Conservation (phyloP, 2,888 invertebrate species). For the Leucophenga maculata region DNA sequence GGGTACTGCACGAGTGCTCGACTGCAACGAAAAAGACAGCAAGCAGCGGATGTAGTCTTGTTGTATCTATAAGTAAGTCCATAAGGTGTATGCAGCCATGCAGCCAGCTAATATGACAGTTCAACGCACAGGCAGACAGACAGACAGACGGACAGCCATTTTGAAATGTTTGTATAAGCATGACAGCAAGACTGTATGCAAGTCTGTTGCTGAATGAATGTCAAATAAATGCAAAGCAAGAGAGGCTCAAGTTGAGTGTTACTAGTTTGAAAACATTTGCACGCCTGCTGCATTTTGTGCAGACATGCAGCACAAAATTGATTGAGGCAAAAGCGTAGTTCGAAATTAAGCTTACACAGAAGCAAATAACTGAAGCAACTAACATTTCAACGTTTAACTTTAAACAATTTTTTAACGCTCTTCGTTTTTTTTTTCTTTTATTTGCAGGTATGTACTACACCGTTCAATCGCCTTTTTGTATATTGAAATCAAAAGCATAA, state of each 20-base stretch:
- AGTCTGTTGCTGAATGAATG: background rate
- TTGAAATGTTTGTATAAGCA: background rate
- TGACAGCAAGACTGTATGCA: background rate
- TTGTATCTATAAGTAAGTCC: background rate
- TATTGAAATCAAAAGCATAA: slow-evolving; percentile 1
- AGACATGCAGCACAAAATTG: too few species aligned
- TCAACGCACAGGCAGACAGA: background rate
- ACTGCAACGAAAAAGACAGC: background rate
- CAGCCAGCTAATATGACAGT: slow-evolving; percentile 24
- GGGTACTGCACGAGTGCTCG: slow-evolving; percentile 15
- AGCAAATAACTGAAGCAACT: background rate
- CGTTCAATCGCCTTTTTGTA: background rate
- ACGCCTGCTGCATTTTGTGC: background rate
- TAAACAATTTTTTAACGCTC: background rate
- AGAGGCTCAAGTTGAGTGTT: too few species aligned
- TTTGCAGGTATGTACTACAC: background rate
- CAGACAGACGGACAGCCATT: background rate
- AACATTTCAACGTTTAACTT: background rate
- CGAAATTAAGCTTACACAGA: background rate
- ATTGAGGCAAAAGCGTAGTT: too few species aligned
- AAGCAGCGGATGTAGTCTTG: slow-evolving; percentile 24
- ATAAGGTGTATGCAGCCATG: background rate
- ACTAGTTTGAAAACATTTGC: background rate
- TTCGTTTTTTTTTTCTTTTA: background rate
- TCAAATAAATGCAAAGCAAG: background rate